Conservation (phyloP, 2,797 vertebrate species). For the Vultur gryphus region DNA sequence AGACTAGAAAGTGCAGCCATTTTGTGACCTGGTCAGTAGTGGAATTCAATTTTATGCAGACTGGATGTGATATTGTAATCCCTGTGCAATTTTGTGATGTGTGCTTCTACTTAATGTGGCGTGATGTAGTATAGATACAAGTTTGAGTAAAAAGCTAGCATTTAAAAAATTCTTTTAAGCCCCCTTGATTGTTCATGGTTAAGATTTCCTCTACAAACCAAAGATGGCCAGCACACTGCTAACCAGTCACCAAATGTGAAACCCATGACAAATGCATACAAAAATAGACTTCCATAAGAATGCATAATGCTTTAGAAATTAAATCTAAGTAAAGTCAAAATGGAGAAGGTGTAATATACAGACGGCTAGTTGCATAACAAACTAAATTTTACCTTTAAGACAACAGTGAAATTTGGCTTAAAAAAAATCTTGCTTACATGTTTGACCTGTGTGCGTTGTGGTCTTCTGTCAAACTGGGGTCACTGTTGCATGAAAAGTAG, state of each 20-base stretch:
- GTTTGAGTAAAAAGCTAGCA: conserved; percentile 73
- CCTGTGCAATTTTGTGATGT: conserved; percentile 91
- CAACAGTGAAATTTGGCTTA: conserved; percentile 76
- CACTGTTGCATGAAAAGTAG: conserved; percentile 77
- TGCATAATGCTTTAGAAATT: conserved; percentile 69
- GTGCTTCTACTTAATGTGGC: conserved; percentile 88
- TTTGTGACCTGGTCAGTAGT: conserved; percentile 86
- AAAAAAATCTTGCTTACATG: conserved; percentile 69
- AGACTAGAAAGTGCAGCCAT: conserved; percentile 89
- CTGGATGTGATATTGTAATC: conserved; percentile 91
- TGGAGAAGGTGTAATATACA: conserved; percentile 80
- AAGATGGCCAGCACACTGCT: conserved; percentile 85
- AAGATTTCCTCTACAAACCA: conserved; percentile 80
- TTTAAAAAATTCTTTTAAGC: conserved; percentile 71
- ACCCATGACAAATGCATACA: conserved; percentile 68
- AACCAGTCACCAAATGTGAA: conserved; percentile 82
- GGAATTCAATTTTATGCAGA: conserved; percentile 86
- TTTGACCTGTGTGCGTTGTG: conserved; percentile 72
- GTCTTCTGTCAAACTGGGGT: conserved; percentile 79
- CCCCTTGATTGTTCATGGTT: conserved; percentile 78
- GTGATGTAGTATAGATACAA: conserved; percentile 84
- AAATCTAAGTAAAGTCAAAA: conserved; percentile 81
- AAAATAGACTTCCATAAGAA: conserved; percentile 58
- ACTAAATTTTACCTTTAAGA: conserved; percentile 73
- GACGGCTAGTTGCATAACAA: conserved; percentile 80